Evolutionary conservation across 2,888 invertebrate genomes (phyloP).

Genomic region (Busseola fusca): DNA sequence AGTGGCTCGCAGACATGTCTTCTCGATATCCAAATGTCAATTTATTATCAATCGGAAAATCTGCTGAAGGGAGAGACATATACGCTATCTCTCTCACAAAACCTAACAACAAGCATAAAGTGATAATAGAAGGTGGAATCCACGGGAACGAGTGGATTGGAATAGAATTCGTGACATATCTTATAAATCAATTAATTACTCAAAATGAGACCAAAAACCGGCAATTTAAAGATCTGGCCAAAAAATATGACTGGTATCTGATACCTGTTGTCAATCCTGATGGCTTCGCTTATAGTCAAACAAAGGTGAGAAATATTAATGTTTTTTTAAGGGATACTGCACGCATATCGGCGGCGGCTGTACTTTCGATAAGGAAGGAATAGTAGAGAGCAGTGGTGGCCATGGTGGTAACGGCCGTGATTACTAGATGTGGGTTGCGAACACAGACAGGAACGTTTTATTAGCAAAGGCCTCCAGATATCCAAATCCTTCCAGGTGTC

Average conservation of each 20-base stretch:
- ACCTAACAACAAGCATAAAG: slow-evolving; percentile 72
- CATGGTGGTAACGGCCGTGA: background rate
- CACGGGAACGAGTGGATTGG: slow-evolving; percentile 94
- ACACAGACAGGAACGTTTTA: background rate
- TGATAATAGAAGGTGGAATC: slow-evolving; percentile 90
- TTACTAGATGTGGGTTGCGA: background rate
- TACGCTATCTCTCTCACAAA: slow-evolving; percentile 68
- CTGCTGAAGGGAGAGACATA: slow-evolving; percentile 82
- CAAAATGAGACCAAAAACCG: slow-evolving; percentile 73
- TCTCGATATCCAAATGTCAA: slow-evolving; percentile 76
- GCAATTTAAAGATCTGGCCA: slow-evolving; percentile 76
- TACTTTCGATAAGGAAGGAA: background rate
- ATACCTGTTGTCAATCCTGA: slow-evolving; percentile 93
- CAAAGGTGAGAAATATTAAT: slow-evolving; percentile 55
- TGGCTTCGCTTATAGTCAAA: slow-evolving; percentile 64
- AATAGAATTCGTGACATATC: slow-evolving; percentile 89
- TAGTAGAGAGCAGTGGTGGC: background rate
- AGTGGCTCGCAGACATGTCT: slow-evolving; percentile 88
- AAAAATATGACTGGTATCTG: slow-evolving; percentile 90
- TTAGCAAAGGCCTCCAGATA: no score
- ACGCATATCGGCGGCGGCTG: background rate
- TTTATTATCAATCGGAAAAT: slow-evolving; percentile 76
- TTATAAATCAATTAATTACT: slow-evolving; percentile 86
- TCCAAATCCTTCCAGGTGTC: no score
- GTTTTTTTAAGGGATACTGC: background rate